A percentile compares a stretch with the other conserved stretches of the same genome.
Conservation (phyloP, 2,888 invertebrate species). For the Corythucha ciliata region DNA sequence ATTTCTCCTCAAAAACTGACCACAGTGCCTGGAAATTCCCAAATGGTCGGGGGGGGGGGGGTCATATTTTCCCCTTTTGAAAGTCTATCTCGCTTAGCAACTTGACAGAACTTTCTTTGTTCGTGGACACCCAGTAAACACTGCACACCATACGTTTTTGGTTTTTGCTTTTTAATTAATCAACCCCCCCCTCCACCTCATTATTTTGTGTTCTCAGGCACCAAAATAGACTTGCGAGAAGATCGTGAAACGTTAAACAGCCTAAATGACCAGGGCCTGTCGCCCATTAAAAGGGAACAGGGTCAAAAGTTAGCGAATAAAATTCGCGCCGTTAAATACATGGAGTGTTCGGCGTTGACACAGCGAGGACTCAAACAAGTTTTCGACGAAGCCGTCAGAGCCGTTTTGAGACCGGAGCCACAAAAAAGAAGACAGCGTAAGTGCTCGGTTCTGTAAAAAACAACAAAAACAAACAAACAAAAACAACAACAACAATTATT, state of each 20-base stretch:
- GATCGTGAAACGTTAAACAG: slow-evolving; percentile 90
- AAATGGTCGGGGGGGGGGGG: too few relatives aligned
- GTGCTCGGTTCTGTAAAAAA: slow-evolving; percentile 47
- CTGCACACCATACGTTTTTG: background rate
- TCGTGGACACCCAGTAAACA: background rate
- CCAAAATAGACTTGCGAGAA: slow-evolving; percentile 97
- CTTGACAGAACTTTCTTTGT: too few relatives aligned
- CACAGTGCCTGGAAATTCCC: too few relatives aligned
- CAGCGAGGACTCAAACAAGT: slow-evolving; percentile 92
- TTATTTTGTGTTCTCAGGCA: slow-evolving; percentile 52
- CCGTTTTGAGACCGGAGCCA: slow-evolving; percentile 94
- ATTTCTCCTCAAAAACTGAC: too few relatives aligned
- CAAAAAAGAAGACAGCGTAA: slow-evolving; percentile 89
- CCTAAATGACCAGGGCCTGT: slow-evolving; percentile 85
- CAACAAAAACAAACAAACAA: background rate
- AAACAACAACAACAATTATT: too few relatives aligned
- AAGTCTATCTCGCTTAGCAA: too few relatives aligned
- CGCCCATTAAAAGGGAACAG: slow-evolving; percentile 94
- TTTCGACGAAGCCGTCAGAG: slow-evolving; percentile 96
- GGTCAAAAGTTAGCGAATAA: slow-evolving; percentile 97
- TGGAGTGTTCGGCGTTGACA: slow-evolving; percentile 98
- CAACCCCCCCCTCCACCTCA: background rate
- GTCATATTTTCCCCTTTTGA: too few relatives aligned
- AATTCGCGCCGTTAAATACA: slow-evolving; percentile 96
- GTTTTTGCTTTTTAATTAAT: background rate